Evolutionary conservation across 2,888 invertebrate genomes (phyloP).

Genomic region (Dermolepida albohirtum): DNA sequence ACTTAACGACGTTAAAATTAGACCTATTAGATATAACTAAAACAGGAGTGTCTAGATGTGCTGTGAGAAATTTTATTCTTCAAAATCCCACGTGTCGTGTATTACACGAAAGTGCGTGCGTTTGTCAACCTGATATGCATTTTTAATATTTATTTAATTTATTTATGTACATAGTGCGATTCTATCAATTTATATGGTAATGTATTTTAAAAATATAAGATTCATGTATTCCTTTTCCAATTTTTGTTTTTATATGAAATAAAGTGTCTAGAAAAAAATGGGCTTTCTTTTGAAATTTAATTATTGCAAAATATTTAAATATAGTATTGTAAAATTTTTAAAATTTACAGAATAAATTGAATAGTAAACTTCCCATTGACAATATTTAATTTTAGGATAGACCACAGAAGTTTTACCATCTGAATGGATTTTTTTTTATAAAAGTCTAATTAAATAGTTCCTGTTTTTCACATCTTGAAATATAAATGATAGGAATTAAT

Average conservation of each 20-base stretch:
- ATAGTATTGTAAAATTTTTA: too few relatives aligned
- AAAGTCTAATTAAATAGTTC: too few relatives aligned
- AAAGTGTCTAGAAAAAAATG: neutral
- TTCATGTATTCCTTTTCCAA: neutral
- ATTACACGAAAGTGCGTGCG: conserved; percentile 59
- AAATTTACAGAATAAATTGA: too few relatives aligned
- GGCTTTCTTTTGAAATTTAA: neutral
- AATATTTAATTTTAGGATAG: too few relatives aligned
- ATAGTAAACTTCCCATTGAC: too few relatives aligned
- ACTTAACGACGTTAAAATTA: conserved; percentile 55
- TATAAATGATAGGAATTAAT: too few relatives aligned
- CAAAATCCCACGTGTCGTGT: conserved; percentile 72
- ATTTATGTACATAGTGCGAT: too few relatives aligned
- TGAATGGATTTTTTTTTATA: too few relatives aligned
- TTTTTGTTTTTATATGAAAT: neutral
- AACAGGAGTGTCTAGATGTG: conserved; percentile 72
- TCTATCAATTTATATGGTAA: too few relatives aligned
- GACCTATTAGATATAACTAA: conserved; percentile 74
- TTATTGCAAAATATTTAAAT: conserved; percentile 3
- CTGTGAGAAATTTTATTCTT: conserved; percentile 71
- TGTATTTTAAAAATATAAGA: neutral
- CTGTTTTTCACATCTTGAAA: too few relatives aligned
- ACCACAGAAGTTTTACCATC: too few relatives aligned
- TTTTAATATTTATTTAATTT: conserved; percentile 44
- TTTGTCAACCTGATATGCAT: conserved; percentile 54